A percentile compares a stretch with the other conserved stretches of the same genome.
These are phyloP conservation scores for Elachura formosa DNA, from an alignment of 2,113 vertebrate species.

Conservation along the genomic window DNA sequence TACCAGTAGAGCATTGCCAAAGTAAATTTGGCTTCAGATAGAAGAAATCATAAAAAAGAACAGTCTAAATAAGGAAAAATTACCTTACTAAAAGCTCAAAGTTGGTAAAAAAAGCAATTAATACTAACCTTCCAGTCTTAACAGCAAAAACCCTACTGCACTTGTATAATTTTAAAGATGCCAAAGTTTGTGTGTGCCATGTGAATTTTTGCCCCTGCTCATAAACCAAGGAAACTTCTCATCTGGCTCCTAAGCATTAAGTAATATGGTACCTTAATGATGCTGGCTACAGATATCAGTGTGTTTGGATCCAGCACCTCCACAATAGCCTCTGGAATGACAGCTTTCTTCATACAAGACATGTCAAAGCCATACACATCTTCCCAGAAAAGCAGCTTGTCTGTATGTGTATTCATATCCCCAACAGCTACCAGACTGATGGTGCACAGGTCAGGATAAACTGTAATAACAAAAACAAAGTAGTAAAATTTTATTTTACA, in stretches of 20 bases:
- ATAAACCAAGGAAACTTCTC: neutral
- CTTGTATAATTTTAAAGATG: neutral
- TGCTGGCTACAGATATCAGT: slow-evolving; percentile 80
- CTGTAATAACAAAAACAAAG: slow-evolving; percentile 64
- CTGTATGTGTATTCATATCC: slow-evolving; percentile 76
- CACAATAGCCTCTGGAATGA: slow-evolving; percentile 86
- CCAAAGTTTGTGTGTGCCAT: neutral
- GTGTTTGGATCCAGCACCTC: slow-evolving; percentile 81
- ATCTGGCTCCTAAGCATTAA: neutral
- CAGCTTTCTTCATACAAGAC: slow-evolving; percentile 92
- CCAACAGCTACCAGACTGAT: slow-evolving; percentile 85
- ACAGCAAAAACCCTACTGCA: neutral
- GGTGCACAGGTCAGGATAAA: slow-evolving; percentile 91
- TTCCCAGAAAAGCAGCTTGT: slow-evolving; percentile 90
- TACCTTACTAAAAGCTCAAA: neutral
- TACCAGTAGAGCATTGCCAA: neutral
- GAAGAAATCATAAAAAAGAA: neutral
- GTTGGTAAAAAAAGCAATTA: neutral
- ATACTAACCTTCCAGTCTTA: neutral
- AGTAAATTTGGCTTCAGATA: neutral
- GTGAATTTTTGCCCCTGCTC: neutral
- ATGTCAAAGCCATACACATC: slow-evolving; percentile 94
- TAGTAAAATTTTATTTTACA: neutral
- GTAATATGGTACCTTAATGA: slow-evolving; percentile 79
- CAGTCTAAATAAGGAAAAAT: neutral